Evolutionary conservation across 1,140 invertebrate species (phyloP).

Genomic region (Tetramorium alpestre): DNA sequence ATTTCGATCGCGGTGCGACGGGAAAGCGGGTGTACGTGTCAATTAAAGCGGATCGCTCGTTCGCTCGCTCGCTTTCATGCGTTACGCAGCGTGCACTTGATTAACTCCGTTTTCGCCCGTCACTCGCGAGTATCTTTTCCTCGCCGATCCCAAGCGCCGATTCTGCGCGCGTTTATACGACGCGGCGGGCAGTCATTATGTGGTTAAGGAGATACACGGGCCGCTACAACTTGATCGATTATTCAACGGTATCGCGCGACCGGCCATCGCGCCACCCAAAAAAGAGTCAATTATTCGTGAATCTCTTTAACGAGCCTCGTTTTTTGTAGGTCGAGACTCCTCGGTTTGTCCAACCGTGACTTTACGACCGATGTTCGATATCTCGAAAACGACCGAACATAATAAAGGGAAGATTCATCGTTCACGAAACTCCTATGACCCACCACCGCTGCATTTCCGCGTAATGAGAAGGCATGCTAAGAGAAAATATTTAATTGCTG

Average conservation of each 20-base stretch:
- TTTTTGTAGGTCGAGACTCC: constrained; percentile 40
- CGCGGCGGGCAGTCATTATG: constrained; percentile 44
- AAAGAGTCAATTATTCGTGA: constrained; percentile 68
- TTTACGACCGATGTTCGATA: constrained; percentile 34
- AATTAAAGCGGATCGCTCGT: constrained; percentile 67
- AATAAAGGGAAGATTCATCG: constrained; percentile 3
- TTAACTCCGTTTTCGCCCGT: constrained; percentile 67
- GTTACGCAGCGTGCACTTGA: constrained; percentile 54
- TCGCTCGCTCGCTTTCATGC: constrained; percentile 45
- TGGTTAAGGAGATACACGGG: constrained; percentile 33
- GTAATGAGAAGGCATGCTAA: constrained; percentile 30
- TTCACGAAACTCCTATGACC: not conserved
- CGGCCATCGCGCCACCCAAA: constrained; percentile 18
- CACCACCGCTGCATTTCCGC: not conserved
- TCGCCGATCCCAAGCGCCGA: not conserved
- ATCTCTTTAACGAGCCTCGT: constrained; percentile 55
- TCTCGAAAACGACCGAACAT: not conserved
- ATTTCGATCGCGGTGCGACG: constrained; percentile 6
- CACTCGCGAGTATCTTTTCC: constrained; percentile 32
- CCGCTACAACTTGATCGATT: constrained; percentile 68
- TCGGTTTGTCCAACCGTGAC: not conserved
- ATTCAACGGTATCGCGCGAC: constrained; percentile 41
- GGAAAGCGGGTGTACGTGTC: constrained; percentile 62
- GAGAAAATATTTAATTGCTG: constrained; percentile 67
- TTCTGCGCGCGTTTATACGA: constrained; percentile 35